phyloP scores from a whole-genome alignment of 1,140 invertebrate species.

The Aethina tumida region DNA sequence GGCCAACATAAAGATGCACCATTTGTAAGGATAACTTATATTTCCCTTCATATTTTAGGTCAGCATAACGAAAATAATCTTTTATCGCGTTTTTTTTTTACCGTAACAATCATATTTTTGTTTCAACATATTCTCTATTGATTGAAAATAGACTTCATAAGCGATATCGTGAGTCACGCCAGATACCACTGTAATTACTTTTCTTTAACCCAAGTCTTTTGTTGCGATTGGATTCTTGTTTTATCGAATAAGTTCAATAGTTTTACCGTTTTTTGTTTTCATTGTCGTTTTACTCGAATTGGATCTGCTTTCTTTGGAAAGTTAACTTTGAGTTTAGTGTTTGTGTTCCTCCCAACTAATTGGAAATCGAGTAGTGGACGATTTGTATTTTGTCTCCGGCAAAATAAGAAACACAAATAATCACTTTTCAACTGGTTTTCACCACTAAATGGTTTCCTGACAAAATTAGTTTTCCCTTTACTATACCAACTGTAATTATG shows the following conservation, averaged over 20 bases:
- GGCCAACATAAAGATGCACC: too few relatives aligned
- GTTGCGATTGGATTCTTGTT: conserved; percentile 8
- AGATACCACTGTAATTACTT: conserved; percentile 19
- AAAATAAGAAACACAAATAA: neutral
- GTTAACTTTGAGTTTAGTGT: conserved; percentile 14
- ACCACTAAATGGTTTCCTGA: too few relatives aligned
- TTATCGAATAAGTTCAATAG: conserved; percentile 18
- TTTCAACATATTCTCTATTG: too few relatives aligned
- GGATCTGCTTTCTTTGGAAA: conserved; percentile 13
- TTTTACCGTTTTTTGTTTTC: conserved; percentile 11
- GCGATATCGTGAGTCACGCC: conserved; percentile 11
- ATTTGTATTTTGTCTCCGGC: conserved; percentile 1
- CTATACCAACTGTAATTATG: too few relatives aligned
- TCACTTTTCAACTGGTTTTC: too few relatives aligned
- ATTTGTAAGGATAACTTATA: too few relatives aligned
- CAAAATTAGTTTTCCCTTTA: too few relatives aligned
- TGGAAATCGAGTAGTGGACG: conserved; percentile 11
- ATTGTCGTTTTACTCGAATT: conserved; percentile 13
- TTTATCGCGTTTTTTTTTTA: too few relatives aligned
- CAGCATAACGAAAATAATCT: too few relatives aligned
- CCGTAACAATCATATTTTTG: too few relatives aligned
- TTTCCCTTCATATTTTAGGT: too few relatives aligned
- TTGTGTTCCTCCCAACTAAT: conserved; percentile 17
- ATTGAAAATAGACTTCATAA: too few relatives aligned
- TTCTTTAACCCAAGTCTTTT: conserved; percentile 13